phyloP scores from a whole-genome alignment of 2,888 invertebrate species.

The Heteromurus nitidus region DNA sequence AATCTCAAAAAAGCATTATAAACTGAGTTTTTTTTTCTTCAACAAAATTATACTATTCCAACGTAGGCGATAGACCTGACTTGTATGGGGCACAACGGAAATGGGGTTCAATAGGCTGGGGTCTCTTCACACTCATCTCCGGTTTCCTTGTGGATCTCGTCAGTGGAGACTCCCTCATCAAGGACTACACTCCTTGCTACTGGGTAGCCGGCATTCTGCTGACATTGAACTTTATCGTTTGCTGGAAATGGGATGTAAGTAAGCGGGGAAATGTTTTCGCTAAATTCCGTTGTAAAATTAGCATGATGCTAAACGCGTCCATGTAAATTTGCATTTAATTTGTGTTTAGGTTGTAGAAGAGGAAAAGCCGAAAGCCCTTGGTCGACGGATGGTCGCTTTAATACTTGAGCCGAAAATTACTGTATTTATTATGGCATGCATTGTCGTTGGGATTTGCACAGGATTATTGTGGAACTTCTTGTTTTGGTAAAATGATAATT shows the following conservation, averaged over 20 bases:
- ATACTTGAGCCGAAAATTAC: slow-evolving; percentile 82
- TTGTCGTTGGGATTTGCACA: slow-evolving; percentile 88
- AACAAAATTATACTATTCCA: background rate
- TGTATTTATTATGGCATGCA: slow-evolving; percentile 87
- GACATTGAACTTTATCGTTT: slow-evolving; percentile 68
- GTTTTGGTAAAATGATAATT: slow-evolving; percentile 80
- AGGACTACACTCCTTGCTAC: slow-evolving; percentile 88
- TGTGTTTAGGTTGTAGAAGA: slow-evolving; percentile 71
- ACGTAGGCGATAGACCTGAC: slow-evolving; percentile 82
- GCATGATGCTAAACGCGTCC: slow-evolving; percentile 1
- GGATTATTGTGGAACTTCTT: slow-evolving; percentile 92
- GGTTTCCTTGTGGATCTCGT: slow-evolving; percentile 86
- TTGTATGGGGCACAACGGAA: slow-evolving; percentile 90
- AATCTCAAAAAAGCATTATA: background rate
- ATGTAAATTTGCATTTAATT: background rate
- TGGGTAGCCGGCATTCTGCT: slow-evolving; percentile 79
- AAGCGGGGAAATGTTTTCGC: slow-evolving; percentile 2
- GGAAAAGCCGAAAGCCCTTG: slow-evolving; percentile 73
- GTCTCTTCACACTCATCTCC: slow-evolving; percentile 84
- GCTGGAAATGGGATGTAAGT: slow-evolving; percentile 72
- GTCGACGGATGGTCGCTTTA: slow-evolving; percentile 82
- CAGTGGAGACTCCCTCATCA: slow-evolving; percentile 80
- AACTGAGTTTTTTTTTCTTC: background rate
- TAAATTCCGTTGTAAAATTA: slow-evolving; percentile 1
- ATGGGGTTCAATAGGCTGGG: slow-evolving; percentile 93